phyloP scores from a whole-genome alignment of 1,140 invertebrate species.

The Asobara japonica region DNA sequence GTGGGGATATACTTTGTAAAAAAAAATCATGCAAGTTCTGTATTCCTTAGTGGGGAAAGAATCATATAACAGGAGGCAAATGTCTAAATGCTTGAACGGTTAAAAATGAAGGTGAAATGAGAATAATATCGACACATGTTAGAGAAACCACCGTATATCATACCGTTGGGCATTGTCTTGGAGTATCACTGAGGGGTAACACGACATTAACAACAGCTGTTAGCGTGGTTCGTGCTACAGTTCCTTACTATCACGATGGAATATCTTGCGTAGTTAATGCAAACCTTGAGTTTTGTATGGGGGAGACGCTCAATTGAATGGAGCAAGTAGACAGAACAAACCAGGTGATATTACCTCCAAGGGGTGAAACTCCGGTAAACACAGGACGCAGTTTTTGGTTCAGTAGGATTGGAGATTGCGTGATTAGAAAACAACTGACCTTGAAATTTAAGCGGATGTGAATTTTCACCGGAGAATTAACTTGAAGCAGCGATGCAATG shows the following conservation, averaged over 20 bases:
- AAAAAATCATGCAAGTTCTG: too few relatives aligned
- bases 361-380: background rate
- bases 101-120: background rate
- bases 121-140: background rate
- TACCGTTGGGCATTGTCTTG: conserved; percentile 11
- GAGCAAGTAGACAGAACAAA: background rate
- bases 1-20: too few relatives aligned
- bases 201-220: conserved; percentile 13
- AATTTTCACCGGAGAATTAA: background rate
- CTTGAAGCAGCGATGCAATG: background rate
- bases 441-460: background rate
- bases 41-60: too few relatives aligned
- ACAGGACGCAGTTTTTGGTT: background rate
- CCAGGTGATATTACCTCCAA: background rate
- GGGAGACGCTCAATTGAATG: background rate
- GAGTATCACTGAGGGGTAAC: background rate
- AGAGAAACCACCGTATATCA: conserved; percentile 1
- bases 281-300: conserved; percentile 17
- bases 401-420: background rate
- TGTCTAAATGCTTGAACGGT: too few relatives aligned
- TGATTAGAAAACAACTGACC: background rate
- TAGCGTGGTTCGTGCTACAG: conserved; percentile 17
- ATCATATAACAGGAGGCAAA: too few relatives aligned
- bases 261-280: conserved; percentile 19
- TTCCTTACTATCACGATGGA: conserved; percentile 15